Percentiles rank a stretch among this genome's conserved stretches.
Conservation (phyloP, 1,140 invertebrate genomes). For the Mesaphorura yosii region DNA sequence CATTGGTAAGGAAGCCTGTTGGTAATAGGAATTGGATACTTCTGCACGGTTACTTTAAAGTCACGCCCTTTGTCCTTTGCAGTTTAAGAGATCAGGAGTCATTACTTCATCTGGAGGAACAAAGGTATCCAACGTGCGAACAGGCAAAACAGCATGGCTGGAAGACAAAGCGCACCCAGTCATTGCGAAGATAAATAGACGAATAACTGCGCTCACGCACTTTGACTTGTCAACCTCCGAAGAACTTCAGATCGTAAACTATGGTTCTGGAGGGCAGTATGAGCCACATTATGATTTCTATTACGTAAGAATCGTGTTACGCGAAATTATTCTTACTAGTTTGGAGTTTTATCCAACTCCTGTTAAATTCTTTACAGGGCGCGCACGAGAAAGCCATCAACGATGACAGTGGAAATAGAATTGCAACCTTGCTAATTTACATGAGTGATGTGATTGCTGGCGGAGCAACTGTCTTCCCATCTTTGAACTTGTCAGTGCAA, state of each 20-base stretch:
- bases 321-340: too few relatives aligned
- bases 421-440: constrained; percentile 67
- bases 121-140: constrained; percentile 85
- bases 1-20: constrained; percentile 53
- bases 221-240: constrained; percentile 77
- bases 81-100: too few relatives aligned
- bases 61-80: too few relatives aligned
- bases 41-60: too few relatives aligned
- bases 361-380: constrained; percentile 48
- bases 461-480: constrained; percentile 88
- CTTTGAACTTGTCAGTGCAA: constrained; percentile 65
- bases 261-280: constrained; percentile 98
- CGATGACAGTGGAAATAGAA: constrained; percentile 77
- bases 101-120: constrained; percentile 80
- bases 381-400: constrained; percentile 83
- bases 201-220: constrained; percentile 68
- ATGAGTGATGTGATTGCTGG: constrained; percentile 93
- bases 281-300: constrained; percentile 99
- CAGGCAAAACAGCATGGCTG: constrained; percentile 95
- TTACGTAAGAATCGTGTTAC: too few relatives aligned
- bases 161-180: constrained; percentile 66
- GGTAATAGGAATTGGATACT: too few relatives aligned
- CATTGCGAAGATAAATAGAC: constrained; percentile 58
- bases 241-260: constrained; percentile 93
- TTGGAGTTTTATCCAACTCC: too few relatives aligned